Conservation (phyloP, 2,888 invertebrate genomes). For the Prosapia bicincta region DNA sequence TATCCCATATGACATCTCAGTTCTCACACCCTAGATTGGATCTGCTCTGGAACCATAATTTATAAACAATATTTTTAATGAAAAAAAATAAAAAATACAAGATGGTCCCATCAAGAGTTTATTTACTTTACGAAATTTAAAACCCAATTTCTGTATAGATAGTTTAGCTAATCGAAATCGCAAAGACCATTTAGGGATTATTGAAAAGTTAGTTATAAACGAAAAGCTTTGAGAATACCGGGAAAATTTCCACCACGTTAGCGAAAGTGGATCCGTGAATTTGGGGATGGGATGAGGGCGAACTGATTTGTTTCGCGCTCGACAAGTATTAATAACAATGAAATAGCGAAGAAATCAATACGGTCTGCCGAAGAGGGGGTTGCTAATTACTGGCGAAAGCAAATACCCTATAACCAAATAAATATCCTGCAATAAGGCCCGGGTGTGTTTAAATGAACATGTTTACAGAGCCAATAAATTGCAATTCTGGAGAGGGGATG, state of each 20-base stretch:
- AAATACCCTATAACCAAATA: not conserved
- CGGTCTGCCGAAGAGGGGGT: not conserved
- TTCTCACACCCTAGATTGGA: too few relatives aligned
- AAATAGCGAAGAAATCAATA: not conserved
- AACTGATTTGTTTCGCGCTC: not conserved
- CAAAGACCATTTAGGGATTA: too few relatives aligned
- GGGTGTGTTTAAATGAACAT: not conserved
- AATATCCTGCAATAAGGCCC: not conserved
- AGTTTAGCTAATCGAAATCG: too few relatives aligned
- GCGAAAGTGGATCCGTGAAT: not conserved
- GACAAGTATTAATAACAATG: not conserved
- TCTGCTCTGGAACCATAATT: too few relatives aligned
- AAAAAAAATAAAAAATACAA: too few relatives aligned
- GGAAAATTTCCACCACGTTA: not conserved
- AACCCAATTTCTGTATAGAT: too few relatives aligned
- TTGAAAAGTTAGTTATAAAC: too few relatives aligned
- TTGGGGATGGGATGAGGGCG: not conserved
- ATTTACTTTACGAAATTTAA: too few relatives aligned
- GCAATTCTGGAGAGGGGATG: not conserved
- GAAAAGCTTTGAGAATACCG: too few relatives aligned
- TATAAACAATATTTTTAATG: too few relatives aligned
- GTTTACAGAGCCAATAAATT: not conserved
- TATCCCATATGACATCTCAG: too few relatives aligned
- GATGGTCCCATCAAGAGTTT: too few relatives aligned
- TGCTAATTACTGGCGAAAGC: not conserved